These are phyloP conservation scores for Sphinx pinastri DNA, from an alignment of 2,888 invertebrate genomes.

Conservation along the genomic window DNA sequence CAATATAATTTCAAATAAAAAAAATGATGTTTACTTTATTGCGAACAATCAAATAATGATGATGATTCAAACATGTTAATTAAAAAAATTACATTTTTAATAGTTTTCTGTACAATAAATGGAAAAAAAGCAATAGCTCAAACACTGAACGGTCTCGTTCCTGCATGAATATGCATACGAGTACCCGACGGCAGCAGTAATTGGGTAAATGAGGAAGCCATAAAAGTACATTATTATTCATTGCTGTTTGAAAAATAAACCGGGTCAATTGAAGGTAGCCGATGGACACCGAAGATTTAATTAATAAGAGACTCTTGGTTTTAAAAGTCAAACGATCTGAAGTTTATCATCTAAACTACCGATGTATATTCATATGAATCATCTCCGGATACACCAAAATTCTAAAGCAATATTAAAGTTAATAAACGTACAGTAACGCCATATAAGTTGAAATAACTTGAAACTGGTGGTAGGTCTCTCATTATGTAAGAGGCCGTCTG, in stretches of 20 bases:
- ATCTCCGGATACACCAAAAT: not conserved
- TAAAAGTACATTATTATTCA: slow-evolving; percentile 47
- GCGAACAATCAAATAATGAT: not conserved
- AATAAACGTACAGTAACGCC: not conserved
- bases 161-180: slow-evolving; percentile 32
- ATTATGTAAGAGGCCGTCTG: too few species aligned
- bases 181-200: slow-evolving; percentile 39
- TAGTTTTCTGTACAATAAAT: slow-evolving; percentile 24
- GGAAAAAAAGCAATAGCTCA: slow-evolving; percentile 28
- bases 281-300: not conserved
- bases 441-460: slow-evolving; percentile 3
- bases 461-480: too few species aligned
- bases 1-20: too few species aligned
- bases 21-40: too few species aligned
- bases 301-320: not conserved
- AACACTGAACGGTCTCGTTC: slow-evolving; percentile 31
- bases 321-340: not conserved
- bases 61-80: not conserved
- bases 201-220: slow-evolving; percentile 52
- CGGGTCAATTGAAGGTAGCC: slow-evolving; percentile 24
- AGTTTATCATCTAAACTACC: not conserved
- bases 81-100: not conserved
- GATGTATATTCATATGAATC: not conserved
- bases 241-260: slow-evolving; percentile 26
- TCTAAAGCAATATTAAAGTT: not conserved